Evolutionary conservation across 2,888 invertebrate genomes (phyloP), one percentile per base, ranked within the genome.

Genomic region (Leptopterna dolabrata): DNA sequence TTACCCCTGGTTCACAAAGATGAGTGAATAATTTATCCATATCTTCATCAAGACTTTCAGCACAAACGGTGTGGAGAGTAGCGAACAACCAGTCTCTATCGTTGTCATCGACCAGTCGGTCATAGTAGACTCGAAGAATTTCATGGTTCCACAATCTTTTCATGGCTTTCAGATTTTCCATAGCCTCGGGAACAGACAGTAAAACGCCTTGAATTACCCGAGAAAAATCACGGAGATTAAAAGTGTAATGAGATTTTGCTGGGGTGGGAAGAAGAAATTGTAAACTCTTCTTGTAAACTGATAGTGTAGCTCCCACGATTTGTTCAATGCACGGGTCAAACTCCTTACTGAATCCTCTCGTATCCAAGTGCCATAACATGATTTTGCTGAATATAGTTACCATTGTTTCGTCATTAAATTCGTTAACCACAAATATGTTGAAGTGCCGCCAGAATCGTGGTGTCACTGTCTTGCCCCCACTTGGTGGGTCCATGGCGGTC

Each of bases 121-220:
- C 99, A 87, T 97, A 96, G 92, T 97, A 99, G 0, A 98, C 98
- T 1, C 99, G 94, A 89, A 97, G 93, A 41, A 97, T 95, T 93
- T 98, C 98, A 91, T 98, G 98, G 0, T 98, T 95, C 98, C 98
- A 99, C 0, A 98, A 93, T 84, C 98, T 93, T 90, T 98, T 97
- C 94, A 98, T 96, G 0, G 96, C 95, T 76, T 94, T 93, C 41
- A 97, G 92, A 90, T 96, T 96, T 90, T 97, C 96, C 91, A 96
- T 97, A 3, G 97, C 97, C 93, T 98, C 98, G 0, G 98, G 98
- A 4, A 97, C 97, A 0, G 98, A 98, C 0, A 98, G 92, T 7
- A 98, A 92, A 0, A 98, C 96, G 11, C 98, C 98, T 93, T 96
- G 94, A 90, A 99, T 96, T 14, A 99, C 98, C 91, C 98, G 94